Percentiles rank a stretch among this genome's conserved stretches.
Conservation (phyloP, 2,113 vertebrate species). For the Nyctibius bracteatus region DNA sequence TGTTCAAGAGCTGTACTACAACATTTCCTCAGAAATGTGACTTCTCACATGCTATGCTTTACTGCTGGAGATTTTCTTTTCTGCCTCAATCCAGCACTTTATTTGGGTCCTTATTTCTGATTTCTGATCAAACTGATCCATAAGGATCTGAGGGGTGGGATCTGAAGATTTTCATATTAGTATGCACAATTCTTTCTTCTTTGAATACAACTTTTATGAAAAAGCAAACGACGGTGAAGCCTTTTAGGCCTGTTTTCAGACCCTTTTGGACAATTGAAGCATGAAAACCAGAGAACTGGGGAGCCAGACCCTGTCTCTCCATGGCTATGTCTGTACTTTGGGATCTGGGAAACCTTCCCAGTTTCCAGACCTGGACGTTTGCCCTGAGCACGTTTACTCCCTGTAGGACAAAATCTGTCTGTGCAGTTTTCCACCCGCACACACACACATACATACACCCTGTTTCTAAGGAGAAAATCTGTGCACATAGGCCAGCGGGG, state of each 20-base stretch:
- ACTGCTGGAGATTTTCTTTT: background rate
- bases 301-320: background rate
- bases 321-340: conserved; percentile 26
- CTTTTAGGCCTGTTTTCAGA: background rate
- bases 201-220: background rate
- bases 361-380: conserved; percentile 40
- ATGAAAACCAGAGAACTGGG: background rate
- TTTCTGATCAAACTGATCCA: background rate
- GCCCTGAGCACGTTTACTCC: background rate
- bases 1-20: background rate
- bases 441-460: fast-evolving
- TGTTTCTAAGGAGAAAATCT: conserved; percentile 2
- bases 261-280: background rate
- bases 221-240: background rate
- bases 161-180: background rate
- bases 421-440: background rate
- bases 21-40: background rate
- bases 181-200: background rate
- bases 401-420: conserved; percentile 1
- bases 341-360: conserved; percentile 45
- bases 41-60: background rate
- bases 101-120: background rate
- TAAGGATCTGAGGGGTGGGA: background rate
- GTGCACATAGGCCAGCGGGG: background rate
- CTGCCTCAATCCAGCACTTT: background rate